A percentile compares a stretch with the other conserved stretches of the same genome.
Evolutionary conservation across 2,113 vertebrate genomes (phyloP).

Genomic region (Dipodomys stephensi): DNA sequence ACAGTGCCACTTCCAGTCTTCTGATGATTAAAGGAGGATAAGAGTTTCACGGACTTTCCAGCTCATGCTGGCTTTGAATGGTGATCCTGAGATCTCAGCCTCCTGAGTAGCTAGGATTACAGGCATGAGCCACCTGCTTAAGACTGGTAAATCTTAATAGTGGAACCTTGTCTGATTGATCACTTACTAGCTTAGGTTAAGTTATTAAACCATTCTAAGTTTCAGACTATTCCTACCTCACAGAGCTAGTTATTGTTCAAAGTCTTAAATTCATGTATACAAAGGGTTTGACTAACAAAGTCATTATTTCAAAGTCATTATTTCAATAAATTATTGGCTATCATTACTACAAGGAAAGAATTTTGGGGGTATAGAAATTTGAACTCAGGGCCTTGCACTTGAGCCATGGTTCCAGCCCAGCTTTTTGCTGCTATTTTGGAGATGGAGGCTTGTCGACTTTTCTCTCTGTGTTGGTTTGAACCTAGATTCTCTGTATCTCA

Average conservation of each 20-base stretch:
- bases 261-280: slow-evolving; percentile 33
- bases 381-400: no score
- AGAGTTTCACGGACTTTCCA: no score
- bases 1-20: no score
- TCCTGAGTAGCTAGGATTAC: no score
- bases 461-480: no score
- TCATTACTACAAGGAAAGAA: slow-evolving; percentile 22
- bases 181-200: background rate
- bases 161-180: background rate
- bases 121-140: background rate
- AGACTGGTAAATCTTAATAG: background rate
- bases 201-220: slow-evolving; percentile 25
- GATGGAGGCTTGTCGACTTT: no score
- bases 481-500: no score
- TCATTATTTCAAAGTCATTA: slow-evolving; percentile 56
- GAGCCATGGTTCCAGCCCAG: no score
- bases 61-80: no score
- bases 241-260: slow-evolving; percentile 28
- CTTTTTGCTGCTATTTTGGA: no score
- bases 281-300: slow-evolving; percentile 50
- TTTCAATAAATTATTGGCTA: background rate
- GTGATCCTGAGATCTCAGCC: no score
- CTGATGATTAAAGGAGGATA: no score
- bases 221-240: background rate
- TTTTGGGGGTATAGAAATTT: background rate